Base-by-base conservation (phyloP, 2,797 vertebrate genomes). In the Babyrousa celebensis region DNA sequence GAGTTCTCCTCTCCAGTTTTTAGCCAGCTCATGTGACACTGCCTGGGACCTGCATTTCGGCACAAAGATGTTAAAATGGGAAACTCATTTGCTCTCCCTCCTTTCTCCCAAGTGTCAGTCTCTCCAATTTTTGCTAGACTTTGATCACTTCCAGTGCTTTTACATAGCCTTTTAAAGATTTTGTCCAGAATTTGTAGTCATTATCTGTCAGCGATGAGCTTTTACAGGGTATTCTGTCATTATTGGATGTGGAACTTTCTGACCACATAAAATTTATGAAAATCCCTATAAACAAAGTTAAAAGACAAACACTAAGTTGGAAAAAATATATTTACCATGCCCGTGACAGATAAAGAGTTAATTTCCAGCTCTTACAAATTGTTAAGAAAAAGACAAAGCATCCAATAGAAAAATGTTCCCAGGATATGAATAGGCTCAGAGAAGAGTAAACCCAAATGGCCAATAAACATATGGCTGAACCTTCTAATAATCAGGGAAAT, bases 401-500 rank as follows among this genome's bases (percentile, higher is more conserved):
- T 83, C 82, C 29, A n/a, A 40, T 60, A 94, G 91, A 86, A 96
- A 95, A 96, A 71, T 52, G 68, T 95, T 97, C 96, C 92, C 95
- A 90, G 82, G 96, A 92, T 54, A 63, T 67, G 92, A 92, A 95
- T 56, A 92, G 85, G 48, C 96, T 91, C 56, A 43, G 74, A 90
- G 87, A 95, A 97, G 77, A 96, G 78, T 92, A 94, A 97, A 88
- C 96, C 94, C 97, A 60, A 95, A 94, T 54, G 94, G 65, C 95
- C 95, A 86, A 85, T 93, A 92, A 97, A 92, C 96, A 97, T 94
- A 92, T 85, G 93, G 92, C 78, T 88, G 54, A 48, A 32, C 48
- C 77, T 95, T 60, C 95, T 29, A 12, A 62, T 52, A 79, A 88
- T 87, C 78, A 79, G 80, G 94, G 95, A 97, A 95, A 97, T 96